Evolutionary conservation across 1,140 invertebrate genomes (phyloP).

Genomic region (Bombus sibiricus): DNA sequence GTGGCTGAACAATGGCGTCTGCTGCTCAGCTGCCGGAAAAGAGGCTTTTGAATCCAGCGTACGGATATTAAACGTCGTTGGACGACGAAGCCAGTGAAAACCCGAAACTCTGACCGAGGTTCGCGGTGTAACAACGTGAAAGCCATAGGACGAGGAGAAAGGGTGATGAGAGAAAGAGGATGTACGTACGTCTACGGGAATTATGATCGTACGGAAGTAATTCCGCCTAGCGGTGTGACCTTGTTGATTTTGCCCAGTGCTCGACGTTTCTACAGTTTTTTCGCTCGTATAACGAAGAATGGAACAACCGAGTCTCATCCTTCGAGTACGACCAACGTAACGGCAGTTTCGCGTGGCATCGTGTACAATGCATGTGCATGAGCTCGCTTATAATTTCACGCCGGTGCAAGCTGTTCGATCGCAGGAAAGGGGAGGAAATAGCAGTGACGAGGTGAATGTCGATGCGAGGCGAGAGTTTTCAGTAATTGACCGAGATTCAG

Average conservation of each 20-base stretch:
- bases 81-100: conserved; percentile 15
- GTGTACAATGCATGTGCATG: conserved; percentile 34
- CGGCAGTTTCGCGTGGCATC: neutral
- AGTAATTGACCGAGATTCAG: neutral
- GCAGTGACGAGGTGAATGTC: neutral
- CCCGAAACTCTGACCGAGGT: conserved; percentile 3
- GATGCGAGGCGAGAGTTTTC: neutral
- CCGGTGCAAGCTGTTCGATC: neutral
- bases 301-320: conserved; percentile 19
- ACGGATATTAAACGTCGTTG: conserved; percentile 44
- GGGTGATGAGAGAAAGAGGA: neutral
- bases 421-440: neutral
- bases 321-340: conserved; percentile 38
- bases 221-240: conserved; percentile 23
- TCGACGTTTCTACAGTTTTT: neutral
- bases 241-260: conserved; percentile 49
- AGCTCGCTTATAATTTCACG: conserved; percentile 51
- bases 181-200: conserved; percentile 27
- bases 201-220: conserved; percentile 51
- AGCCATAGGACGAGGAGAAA: neutral
- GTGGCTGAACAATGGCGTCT: neutral
- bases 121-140: conserved; percentile 13
- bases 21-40: conserved; percentile 2
- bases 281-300: conserved; percentile 51
- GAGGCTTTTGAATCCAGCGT: conserved; percentile 33